Percentiles rank a stretch among this genome's conserved stretches.
These are phyloP conservation scores for Seriola quinqueradiata DNA, from an alignment of 2,113 vertebrate species.

Conservation along the genomic window DNA sequence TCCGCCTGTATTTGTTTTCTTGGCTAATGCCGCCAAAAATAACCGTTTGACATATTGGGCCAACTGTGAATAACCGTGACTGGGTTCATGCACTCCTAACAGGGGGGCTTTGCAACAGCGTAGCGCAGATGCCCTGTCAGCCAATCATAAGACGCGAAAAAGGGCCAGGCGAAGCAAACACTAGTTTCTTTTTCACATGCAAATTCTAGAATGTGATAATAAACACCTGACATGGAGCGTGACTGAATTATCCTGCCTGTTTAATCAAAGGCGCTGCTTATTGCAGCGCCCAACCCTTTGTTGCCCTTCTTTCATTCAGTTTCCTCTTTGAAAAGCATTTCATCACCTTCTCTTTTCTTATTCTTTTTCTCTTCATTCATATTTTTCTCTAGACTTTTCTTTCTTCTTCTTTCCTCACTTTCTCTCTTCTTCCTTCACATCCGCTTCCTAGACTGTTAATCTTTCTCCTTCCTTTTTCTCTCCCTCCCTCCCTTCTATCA, in stretches of 20 bases:
- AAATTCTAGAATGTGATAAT: conserved; percentile 87
- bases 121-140: conserved; percentile 73
- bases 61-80: conserved; percentile 76
- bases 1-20: conserved; percentile 78
- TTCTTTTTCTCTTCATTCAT: neutral
- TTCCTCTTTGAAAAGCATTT: conserved; percentile 33
- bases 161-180: conserved; percentile 48
- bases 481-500: conserved; percentile 52
- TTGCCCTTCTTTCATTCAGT: conserved; percentile 20
- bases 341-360: conserved; percentile 31
- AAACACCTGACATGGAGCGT: conserved; percentile 87
- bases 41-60: conserved; percentile 82
- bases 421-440: conserved; percentile 34
- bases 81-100: conserved; percentile 77
- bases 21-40: conserved; percentile 79
- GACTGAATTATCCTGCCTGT: conserved; percentile 84
- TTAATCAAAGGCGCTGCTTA: conserved; percentile 78
- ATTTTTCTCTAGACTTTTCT: conserved; percentile 5
- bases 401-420: conserved; percentile 9
- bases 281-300: conserved; percentile 42
- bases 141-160: conserved; percentile 67
- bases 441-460: conserved; percentile 51
- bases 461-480: conserved; percentile 26
- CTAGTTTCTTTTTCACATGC: conserved; percentile 85
- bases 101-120: conserved; percentile 72